Base-by-base conservation (phyloP, 1,140 invertebrate genomes). In the Brevipalpus yothersi region DNA sequence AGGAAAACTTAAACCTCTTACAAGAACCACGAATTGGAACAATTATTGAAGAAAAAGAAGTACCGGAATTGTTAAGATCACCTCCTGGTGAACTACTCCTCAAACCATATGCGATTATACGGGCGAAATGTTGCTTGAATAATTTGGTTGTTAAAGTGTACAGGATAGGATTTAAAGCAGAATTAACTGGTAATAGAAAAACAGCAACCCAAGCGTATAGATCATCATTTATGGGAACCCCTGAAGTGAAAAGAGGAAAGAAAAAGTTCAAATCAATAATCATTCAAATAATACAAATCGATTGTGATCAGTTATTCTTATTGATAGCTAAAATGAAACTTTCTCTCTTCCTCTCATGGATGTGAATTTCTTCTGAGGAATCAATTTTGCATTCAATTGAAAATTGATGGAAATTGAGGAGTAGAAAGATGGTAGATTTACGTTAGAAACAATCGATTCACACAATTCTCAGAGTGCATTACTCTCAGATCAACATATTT, bases 111-210 rank as follows among this genome's bases (percentile, higher is more conserved):
- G 49, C 13, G 21, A 62, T 59, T 11, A 62, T 60, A 7, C 53
- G 47, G n/a, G 39, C 39, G n/a, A 62, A 45, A 39, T 62, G 58
- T 58, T 62, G 58, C 43, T 62, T 62, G 17, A 62, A 62, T 41
- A 62, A 19, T 51, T 60, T 60, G 10, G 61, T 62, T 39, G 82
- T 83, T 57, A 86, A 81, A 8, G 83, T 86, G 66, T 86, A 86
- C 0, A 86, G 70, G 1, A 85, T 67, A 1, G 83, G 83, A 70
- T 86, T 86, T 0, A 84, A 71, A 0, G 82, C 81, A 0, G 81
- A 81, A 68, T 86, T 86, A 0, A 86, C 74, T 0, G 84, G 84
- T 10, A 86, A 66, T 49, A 86, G 75, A 61, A 85, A 83, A 8
- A 86, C 77, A 0, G 82, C 79, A 1, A 85, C 69, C 80, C 82